A percentile compares a stretch with the other conserved stretches of the same genome.
These are phyloP conservation scores for Noctua janthina DNA, from an alignment of 2,888 invertebrate genomes.

Conservation along the genomic window DNA sequence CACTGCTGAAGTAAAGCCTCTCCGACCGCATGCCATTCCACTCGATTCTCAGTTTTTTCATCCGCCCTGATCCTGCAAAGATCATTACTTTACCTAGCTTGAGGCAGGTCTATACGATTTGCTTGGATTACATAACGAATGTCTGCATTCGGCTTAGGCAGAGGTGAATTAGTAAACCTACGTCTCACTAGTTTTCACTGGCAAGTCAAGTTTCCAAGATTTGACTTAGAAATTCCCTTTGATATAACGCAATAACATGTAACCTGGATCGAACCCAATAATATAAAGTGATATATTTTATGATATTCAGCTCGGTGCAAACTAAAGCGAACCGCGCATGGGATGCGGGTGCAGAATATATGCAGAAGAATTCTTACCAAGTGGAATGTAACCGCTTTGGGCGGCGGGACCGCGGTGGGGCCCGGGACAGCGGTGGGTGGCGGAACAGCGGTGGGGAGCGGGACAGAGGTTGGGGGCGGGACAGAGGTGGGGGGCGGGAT, in stretches of 20 bases:
- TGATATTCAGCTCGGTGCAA: not conserved
- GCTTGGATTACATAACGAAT: not conserved
- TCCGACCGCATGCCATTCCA: not conserved
- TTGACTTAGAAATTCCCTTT: not conserved
- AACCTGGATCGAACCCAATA: not conserved
- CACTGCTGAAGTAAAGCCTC: not conserved
- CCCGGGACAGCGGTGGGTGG: not conserved
- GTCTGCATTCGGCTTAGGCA: not conserved
- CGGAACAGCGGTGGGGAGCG: not conserved
- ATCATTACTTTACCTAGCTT: not conserved
- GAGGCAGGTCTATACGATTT: not conserved
- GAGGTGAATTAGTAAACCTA: not conserved
- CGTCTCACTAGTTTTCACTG: not conserved
- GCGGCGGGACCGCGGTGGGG: not conserved
- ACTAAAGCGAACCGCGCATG: not conserved
- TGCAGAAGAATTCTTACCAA: slow-evolving; percentile 72
- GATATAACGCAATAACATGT: not conserved
- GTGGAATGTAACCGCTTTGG: slow-evolving; percentile 79
- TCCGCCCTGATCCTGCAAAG: not conserved
- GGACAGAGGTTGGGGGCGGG: not conserved
- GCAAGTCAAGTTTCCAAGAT: not conserved
- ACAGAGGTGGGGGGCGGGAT: not conserved
- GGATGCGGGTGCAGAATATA: not conserved
- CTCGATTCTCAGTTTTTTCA: not conserved
- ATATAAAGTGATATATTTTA: not conserved